phyloP scores from a whole-genome alignment of 2,113 vertebrate species.

The Merops nubicus region DNA sequence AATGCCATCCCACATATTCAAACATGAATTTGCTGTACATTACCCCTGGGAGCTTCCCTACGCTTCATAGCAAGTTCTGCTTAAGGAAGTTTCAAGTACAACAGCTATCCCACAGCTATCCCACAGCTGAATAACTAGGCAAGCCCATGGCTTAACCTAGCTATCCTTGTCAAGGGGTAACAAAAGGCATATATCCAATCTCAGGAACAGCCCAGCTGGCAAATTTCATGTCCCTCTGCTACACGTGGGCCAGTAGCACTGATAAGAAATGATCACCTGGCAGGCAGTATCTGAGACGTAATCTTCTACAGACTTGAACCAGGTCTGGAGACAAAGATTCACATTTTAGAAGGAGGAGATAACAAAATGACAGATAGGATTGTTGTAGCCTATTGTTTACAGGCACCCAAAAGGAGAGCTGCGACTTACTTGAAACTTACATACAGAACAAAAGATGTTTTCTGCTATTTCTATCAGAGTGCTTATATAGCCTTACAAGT shows the following conservation, averaged over 20 bases:
- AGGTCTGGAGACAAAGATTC: not conserved
- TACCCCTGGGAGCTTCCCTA: not conserved
- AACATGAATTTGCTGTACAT: fast-evolving
- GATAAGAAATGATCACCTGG: not conserved
- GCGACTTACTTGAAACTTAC: not conserved
- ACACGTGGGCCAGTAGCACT: fast-evolving
- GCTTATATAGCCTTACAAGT: not conserved
- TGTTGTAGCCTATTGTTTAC: not conserved
- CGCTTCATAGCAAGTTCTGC: not conserved
- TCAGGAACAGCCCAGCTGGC: fast-evolving
- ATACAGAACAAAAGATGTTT: not conserved
- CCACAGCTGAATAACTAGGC: not conserved
- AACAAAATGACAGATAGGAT: not conserved
- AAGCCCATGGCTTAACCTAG: not conserved
- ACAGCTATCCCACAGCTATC: not conserved
- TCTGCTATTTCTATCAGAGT: not conserved
- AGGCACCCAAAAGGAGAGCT: not conserved
- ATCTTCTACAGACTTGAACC: not conserved
- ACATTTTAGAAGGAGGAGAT: not conserved
- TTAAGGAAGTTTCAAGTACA: not conserved
- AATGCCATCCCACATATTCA: not conserved
- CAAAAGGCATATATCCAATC: not conserved
- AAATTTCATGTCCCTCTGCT: not conserved
- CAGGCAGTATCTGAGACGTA: not conserved
- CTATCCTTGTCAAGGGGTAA: not conserved